Conservation (phyloP, 2,797 vertebrate species). For the Hephaestus fuliginosus region DNA sequence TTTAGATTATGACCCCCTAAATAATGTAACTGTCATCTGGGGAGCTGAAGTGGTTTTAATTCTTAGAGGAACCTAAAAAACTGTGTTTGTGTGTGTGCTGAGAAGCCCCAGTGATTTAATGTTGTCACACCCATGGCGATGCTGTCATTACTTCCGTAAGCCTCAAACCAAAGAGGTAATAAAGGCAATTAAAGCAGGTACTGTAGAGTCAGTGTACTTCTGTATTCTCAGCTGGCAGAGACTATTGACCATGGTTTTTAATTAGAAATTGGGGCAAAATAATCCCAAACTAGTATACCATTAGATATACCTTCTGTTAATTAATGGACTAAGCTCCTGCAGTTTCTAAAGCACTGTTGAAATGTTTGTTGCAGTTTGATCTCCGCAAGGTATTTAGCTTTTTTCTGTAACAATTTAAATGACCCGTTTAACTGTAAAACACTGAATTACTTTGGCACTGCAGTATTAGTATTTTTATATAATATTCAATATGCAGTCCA, state of each 20-base stretch:
- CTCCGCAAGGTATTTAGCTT: not conserved
- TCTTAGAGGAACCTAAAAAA: not conserved
- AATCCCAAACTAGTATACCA: conserved; percentile 15
- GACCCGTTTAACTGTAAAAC: not conserved
- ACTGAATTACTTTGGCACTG: not conserved
- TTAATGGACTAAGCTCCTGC: not conserved
- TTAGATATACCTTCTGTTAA: conserved; percentile 7
- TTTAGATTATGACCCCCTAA: not conserved
- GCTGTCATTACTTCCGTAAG: conserved; percentile 23
- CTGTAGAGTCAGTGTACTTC: not conserved
- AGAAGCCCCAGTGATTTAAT: not conserved
- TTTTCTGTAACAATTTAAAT: not conserved
- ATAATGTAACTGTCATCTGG: not conserved
- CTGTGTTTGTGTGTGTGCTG: not conserved
- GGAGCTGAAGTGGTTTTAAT: not conserved
- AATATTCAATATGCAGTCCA: not conserved
- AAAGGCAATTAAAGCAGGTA: conserved; percentile 32
- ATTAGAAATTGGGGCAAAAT: conserved; percentile 20
- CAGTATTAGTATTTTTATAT: not conserved
- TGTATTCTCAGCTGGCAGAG: conserved; percentile 30
- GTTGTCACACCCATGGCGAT: not conserved
- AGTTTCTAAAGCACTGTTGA: not conserved
- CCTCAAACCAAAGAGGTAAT: conserved; percentile 42
- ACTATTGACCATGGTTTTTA: conserved; percentile 7
- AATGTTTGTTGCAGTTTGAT: not conserved